Evolutionary conservation across 2,888 invertebrate genomes (phyloP).

Genomic region (Steromphala cineraria): DNA sequence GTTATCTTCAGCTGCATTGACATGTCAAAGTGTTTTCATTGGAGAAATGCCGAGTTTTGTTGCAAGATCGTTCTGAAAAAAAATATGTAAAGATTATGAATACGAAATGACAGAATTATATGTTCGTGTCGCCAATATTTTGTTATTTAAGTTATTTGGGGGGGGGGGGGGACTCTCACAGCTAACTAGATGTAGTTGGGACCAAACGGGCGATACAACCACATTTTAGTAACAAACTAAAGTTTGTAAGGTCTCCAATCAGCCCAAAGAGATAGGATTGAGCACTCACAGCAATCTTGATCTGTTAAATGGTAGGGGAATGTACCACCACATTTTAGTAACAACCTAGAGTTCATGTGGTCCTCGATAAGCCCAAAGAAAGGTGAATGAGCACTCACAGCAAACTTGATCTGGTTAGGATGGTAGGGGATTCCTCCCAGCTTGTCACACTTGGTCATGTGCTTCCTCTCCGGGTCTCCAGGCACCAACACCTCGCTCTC

Average conservation of each 20-base stretch:
- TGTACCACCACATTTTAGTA: no score
- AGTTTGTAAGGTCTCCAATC: no score
- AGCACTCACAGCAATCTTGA: no score
- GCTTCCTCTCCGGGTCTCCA: conserved; percentile 88
- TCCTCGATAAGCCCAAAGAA: neutral
- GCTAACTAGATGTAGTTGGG: no score
- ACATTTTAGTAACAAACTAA: no score
- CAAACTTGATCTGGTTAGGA: conserved; percentile 84
- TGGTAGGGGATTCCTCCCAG: conserved; percentile 88
- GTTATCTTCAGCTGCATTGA: no score
- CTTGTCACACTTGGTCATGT: conserved; percentile 82
- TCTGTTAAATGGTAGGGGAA: no score
- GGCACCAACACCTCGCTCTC: conserved; percentile 85
- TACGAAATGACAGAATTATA: neutral
- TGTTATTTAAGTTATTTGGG: no score
- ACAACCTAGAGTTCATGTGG: no score
- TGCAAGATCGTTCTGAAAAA: conserved; percentile 49
- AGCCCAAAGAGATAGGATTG: no score
- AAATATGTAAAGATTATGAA: neutral
- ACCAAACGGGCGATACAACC: no score
- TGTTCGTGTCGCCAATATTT: neutral
- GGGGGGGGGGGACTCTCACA: no score
- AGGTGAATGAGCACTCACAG: conserved; percentile 67
- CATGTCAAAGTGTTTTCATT: conserved; percentile 42
- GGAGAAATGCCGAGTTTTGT: conserved; percentile 37